Base-by-base conservation (phyloP, 2,888 invertebrate genomes). In the Diarsia dahlii region DNA sequence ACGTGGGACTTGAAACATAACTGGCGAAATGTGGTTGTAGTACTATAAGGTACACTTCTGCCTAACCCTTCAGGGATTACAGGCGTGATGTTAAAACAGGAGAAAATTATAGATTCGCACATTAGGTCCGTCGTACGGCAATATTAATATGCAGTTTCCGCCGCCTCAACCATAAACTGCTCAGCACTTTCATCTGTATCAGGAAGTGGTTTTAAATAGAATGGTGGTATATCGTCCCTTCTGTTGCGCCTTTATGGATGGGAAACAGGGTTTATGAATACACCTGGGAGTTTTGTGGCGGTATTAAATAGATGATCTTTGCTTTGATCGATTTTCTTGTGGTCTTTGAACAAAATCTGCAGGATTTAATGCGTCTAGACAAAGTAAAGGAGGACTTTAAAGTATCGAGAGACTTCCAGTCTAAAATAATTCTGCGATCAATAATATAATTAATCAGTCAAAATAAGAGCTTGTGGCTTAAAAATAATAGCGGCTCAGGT, bases 91-190 rank as follows among this genome's bases (percentile, higher is more conserved):
- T 39, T 39, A 39, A 39, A 39, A 39, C 39, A 39, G 39, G 39
- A 39, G 39, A 39, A 39, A 39, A 39, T 39, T 74, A 67, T 45
- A 20, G 46, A 66, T 82, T 75, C 63, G 71, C 71, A 80, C 70
- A n/a, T 62, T 50, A 13, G 8, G 48, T 39, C 23, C 52, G 34
- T 23, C 50, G 48, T 66, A 28, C 20, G 60, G 82, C 58, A 70
- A 82, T n/a, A n/a, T 80, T 80, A 82, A 73, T 66, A 76, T 54
- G 80, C 60, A 76, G 76, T 82, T 82, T 82, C 75, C 78, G 81
- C 52, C 63, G 58, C 60, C 75, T 68, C 46, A 50, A 10, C 73
- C 71, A 76, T 86, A 80, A 82, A 76, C 74, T 64, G 68, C 77
- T 82, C 71, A 65, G 74, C 73, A 66, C 77, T 77, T 78, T 69